Evolutionary conservation across 2,797 vertebrate species (phyloP), one percentile per base, ranked within the genome.

Genomic region (Xenops minutus): DNA sequence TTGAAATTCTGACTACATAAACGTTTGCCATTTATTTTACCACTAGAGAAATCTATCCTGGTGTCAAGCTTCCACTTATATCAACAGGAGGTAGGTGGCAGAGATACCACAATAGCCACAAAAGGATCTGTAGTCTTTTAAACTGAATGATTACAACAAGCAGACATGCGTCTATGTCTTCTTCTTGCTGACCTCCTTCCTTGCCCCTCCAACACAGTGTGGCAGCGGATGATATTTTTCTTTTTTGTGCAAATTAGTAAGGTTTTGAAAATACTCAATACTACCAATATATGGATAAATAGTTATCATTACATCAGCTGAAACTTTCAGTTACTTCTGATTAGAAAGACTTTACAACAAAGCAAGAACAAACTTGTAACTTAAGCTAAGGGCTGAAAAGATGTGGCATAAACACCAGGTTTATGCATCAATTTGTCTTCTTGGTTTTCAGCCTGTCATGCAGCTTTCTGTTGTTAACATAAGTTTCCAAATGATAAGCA

Each of bases 391-490:
- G 62, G 79, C 73, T 88, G 63, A 44, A 81, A 89, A 89, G 75
- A 92, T 88, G 36, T 3, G 5, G 43, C 55, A 77, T 69, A 56
- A 93, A 92, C 75, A 77, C 34, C 39, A 81, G 27, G 26, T 83
- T 96, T 87, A 92, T 43, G 59, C 75, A 92, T 89, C 72, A 22
- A 86, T 92, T 87, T 91, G 56, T 91, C 61, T 23, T 72, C 83
- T 43, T 74, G n/a, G 37, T 95, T 96, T 96, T 92, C 74, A 87
- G 80, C 74, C 54, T 86, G 92, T 93, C 83, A 93, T 14, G 43
- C 76, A 85, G 69, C 51, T 91, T 93, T 91, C 76, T 78, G 82
- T 63, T 80, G 87, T 62, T 77, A 93, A 68, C 83, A 52, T 62
- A 85, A 83, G 59, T 83, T 94, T 94, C 68, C 44, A 77, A 85